Percentiles rank a stretch among this genome's conserved stretches.
Evolutionary conservation across 2,888 invertebrate genomes (phyloP).

Genomic region (Nomada ruficornis): DNA sequence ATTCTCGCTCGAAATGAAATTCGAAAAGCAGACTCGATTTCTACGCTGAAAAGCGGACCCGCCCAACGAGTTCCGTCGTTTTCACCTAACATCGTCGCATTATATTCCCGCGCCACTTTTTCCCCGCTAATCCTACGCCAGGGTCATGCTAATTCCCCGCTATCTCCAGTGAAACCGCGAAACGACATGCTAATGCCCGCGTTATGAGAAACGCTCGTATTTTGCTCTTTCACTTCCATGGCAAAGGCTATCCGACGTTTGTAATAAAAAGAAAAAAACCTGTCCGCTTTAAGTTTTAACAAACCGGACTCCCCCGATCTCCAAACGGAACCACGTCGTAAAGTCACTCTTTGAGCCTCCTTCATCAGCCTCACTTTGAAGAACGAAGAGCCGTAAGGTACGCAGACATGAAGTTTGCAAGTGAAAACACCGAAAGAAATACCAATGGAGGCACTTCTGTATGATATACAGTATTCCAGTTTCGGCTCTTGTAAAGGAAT

Average conservation of each 20-base stretch:
- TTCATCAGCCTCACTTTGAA: too few species aligned
- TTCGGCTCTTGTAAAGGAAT: not conserved
- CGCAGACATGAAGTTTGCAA: slow-evolving; percentile 17
- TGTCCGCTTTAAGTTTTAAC: not conserved
- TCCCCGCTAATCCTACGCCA: not conserved
- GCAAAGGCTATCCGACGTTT: not conserved
- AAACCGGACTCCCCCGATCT: slow-evolving; percentile 1
- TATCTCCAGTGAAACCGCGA: slow-evolving; percentile 20
- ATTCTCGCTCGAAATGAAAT: slow-evolving; percentile 14
- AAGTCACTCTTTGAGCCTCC: slow-evolving; percentile 20
- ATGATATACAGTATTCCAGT: not conserved
- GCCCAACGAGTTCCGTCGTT: slow-evolving; percentile 26
- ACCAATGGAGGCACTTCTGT: not conserved
- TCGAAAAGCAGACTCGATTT: slow-evolving; percentile 20
- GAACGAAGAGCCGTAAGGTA: not conserved
- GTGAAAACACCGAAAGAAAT: slow-evolving; percentile 28
- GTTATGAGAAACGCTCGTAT: not conserved
- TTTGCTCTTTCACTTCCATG: slow-evolving; percentile 6
- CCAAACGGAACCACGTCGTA: not conserved
- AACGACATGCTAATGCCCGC: slow-evolving; percentile 3
- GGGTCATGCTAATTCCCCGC: slow-evolving; percentile 37
- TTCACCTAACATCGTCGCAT: slow-evolving; percentile 37
- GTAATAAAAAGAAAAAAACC: not conserved
- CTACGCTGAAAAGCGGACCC: not conserved
- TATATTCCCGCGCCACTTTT: slow-evolving; percentile 23